Percentiles rank a stretch among this genome's conserved stretches.
phyloP scores from a whole-genome alignment of 2,113 vertebrate species.

The Montifringilla adamsi region DNA sequence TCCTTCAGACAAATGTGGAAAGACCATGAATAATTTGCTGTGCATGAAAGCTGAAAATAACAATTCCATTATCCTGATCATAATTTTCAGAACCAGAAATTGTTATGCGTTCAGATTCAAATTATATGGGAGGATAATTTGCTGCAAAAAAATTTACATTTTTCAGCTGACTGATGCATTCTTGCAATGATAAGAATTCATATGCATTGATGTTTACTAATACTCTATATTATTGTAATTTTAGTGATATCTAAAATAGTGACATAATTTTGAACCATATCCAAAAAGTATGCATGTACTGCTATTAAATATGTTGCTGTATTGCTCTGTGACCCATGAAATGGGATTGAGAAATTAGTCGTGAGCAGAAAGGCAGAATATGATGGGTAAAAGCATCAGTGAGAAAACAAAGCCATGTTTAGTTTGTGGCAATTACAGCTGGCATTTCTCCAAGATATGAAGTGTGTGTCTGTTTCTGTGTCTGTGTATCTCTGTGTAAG shows the following conservation, averaged over 20 bases:
- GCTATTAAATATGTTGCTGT: not conserved
- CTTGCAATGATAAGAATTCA: not conserved
- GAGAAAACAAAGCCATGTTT: constrained; percentile 30
- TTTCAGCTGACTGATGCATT: not conserved
- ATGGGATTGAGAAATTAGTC: constrained; percentile 19
- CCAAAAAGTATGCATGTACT: not conserved
- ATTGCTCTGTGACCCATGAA: constrained; percentile 12
- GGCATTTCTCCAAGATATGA: not conserved
- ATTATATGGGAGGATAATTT: not conserved
- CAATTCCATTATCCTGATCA: not conserved
- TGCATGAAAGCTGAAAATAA: not conserved
- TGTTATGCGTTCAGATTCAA: not conserved
- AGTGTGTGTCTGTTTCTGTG: not conserved
- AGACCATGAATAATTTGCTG: not conserved
- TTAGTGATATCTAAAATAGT: not conserved
- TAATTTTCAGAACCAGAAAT: not conserved
- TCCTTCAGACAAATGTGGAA: not conserved
- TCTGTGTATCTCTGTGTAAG: not conserved
- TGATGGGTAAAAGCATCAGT: not conserved
- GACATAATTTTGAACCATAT: not conserved
- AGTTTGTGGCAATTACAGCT: not conserved
- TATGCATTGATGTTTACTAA: not conserved
- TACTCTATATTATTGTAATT: not conserved
- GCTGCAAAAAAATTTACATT: not conserved
- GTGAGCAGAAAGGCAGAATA: constrained; percentile 37